Evolutionary conservation across 2,113 vertebrate genomes (phyloP).

Genomic region (Paradisaea rubra): DNA sequence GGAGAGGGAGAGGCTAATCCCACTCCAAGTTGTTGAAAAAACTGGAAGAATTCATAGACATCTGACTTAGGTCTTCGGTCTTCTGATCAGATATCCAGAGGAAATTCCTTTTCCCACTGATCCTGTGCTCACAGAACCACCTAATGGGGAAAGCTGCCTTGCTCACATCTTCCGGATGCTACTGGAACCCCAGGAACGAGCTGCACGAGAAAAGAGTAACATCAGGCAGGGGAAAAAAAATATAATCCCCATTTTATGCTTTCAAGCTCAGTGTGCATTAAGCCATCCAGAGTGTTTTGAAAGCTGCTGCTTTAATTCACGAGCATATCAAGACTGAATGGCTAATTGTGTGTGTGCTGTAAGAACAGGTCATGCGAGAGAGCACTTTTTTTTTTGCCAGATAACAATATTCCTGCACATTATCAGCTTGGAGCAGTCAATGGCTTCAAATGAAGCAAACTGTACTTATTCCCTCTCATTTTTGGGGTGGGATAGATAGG

Average conservation of each 20-base stretch:
- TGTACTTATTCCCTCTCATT: background rate
- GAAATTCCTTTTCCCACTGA: background rate
- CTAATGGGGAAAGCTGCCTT: background rate
- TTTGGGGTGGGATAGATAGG: background rate
- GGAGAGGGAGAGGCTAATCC: background rate
- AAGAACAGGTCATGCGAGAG: constrained; percentile 29
- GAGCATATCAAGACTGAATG: background rate
- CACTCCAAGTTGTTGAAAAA: background rate
- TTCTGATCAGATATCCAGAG: background rate
- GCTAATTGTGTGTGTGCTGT: constrained; percentile 35
- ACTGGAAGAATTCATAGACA: background rate
- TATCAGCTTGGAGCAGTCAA: background rate
- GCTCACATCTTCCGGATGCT: background rate
- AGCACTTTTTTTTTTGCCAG: constrained; percentile 16
- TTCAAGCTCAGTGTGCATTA: background rate
- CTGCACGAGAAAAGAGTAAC: background rate
- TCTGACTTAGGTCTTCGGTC: background rate
- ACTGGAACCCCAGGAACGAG: background rate
- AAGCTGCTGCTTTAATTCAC: constrained; percentile 22
- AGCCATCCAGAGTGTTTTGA: background rate
- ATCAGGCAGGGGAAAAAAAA: background rate
- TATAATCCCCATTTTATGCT: background rate
- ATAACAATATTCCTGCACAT: background rate
- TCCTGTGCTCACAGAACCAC: background rate
- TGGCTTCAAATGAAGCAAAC: background rate